Conservation (phyloP, 2,113 vertebrate genomes). For the Daphoenositta chrysoptera region DNA sequence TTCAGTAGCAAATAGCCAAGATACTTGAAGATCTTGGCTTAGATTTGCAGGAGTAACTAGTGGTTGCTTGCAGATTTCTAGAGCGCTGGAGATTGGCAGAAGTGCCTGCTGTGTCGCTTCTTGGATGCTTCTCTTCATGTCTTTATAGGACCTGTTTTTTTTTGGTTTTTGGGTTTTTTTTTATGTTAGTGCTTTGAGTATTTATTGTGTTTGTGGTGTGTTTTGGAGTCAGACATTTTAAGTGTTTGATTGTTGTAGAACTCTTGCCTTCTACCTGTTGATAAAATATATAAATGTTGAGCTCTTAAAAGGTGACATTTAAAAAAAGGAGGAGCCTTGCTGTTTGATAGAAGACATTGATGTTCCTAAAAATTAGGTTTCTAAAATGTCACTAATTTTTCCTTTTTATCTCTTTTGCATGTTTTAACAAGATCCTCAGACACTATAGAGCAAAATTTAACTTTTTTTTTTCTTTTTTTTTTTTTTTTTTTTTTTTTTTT, state of each 20-base stretch:
- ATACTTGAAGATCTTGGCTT: not conserved
- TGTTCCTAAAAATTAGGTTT: not conserved
- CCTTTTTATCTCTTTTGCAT: not conserved
- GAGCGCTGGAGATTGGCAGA: not conserved
- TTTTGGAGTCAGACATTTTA: not conserved
- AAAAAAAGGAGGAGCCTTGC: not conserved
- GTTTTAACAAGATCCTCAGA: not conserved
- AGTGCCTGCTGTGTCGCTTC: not conserved
- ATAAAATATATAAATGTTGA: not conserved
- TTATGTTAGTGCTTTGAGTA: not conserved
- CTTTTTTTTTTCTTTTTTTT: not conserved
- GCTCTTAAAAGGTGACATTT: not conserved
- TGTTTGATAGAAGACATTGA: not conserved
- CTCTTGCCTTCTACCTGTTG: not conserved
- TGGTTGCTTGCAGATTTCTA: not conserved
- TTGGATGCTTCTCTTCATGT: not conserved
- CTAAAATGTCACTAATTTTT: not conserved
- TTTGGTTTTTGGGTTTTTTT: fast-evolving
- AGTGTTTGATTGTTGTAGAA: not conserved
- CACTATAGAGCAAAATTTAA: not conserved
- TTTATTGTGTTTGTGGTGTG: not conserved
- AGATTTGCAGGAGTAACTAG: not conserved
- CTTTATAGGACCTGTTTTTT: not conserved
- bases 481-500: not conserved
- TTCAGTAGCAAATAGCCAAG: not conserved